These are phyloP conservation scores for Caenorhabditis latens DNA, from an alignment of 1,140 invertebrate species.

Conservation along the genomic window DNA sequence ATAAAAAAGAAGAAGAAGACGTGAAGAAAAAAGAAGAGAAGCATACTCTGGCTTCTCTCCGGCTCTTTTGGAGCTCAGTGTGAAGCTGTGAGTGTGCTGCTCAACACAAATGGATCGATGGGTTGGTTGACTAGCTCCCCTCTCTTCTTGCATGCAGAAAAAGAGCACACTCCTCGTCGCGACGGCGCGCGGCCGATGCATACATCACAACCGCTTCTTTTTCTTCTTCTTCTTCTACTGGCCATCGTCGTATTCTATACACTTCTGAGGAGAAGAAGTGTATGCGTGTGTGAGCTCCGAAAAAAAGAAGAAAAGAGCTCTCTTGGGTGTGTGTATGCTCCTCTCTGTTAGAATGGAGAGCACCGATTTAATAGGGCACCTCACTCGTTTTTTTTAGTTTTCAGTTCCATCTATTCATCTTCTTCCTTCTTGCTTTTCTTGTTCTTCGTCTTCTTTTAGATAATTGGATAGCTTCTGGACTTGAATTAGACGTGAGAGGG, in stretches of 20 bases:
- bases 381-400: constrained; percentile 9
- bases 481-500: background rate
- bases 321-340: constrained; percentile 14
- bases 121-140: background rate
- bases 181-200: background rate
- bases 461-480: background rate
- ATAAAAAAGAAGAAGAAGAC: constrained; percentile 26
- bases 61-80: constrained; percentile 28
- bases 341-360: background rate
- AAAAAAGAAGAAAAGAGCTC: constrained; percentile 30
- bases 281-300: constrained; percentile 23
- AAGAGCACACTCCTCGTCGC: background rate
- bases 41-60: constrained; percentile 34
- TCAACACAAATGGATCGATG: constrained; percentile 48
- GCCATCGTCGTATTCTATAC: constrained; percentile 17
- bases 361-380: constrained; percentile 51
- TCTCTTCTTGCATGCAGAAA: background rate
- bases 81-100: constrained; percentile 49
- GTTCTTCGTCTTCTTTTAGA: background rate
- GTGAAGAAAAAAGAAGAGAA: background rate
- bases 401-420: background rate
- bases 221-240: constrained; percentile 9
- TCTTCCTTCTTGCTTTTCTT: background rate
- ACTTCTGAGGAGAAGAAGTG: constrained; percentile 23
- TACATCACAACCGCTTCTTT: constrained; percentile 51